Evolutionary conservation across 2,113 vertebrate species (phyloP), one percentile per base, ranked within the genome.

Genomic region (Pygoscelis adeliae): DNA sequence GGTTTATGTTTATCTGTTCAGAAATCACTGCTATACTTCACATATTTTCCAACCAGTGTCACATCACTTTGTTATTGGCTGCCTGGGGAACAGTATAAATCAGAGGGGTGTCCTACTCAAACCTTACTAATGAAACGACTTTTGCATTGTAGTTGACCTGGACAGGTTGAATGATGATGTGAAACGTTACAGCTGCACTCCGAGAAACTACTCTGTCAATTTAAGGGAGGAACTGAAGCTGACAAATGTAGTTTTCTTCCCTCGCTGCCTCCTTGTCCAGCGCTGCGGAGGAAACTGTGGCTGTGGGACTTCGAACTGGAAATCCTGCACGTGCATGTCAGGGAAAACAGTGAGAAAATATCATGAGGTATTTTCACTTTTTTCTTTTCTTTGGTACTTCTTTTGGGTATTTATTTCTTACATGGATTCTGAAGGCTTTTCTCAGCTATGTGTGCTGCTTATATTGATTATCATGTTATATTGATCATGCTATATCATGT

Each of bases 221-320:
- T 96, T 99, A 82, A 98, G 99, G 21, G 99, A 99, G 94, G 99
- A 99, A 97, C 98, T 99, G 92, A 99, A 97, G 96, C 94, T 98
- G 89, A 99, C 99, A 96, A 99, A 98, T 3, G 98, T 98, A 0
- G 99, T 99, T 79, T 99, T 99, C 98, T 99, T 99, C 93, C 99
- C 99, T 2, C 99, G 99, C 15, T 99, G 99, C 96, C 98, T 99
- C 65, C 98, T 99, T 15, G 99, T 99, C 91, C 98, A 99, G 92
- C 99, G 99, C 95, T 99, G 99, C 3, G 99, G 99, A 1, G 99
- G 99, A 14, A 99, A 99, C 93, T 99, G 99, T 46, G 99, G 98
- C 95, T 99, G 99, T 2, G 99, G 99, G 8, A 99, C 98, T 1
- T 76, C 96, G 1, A 98, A 97, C 97, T 99, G 99, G 99, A 99